Evolutionary conservation across 1,140 invertebrate species (phyloP), one percentile per base, ranked within the genome.

Genomic region (Lordiphosa clarofinis): DNA sequence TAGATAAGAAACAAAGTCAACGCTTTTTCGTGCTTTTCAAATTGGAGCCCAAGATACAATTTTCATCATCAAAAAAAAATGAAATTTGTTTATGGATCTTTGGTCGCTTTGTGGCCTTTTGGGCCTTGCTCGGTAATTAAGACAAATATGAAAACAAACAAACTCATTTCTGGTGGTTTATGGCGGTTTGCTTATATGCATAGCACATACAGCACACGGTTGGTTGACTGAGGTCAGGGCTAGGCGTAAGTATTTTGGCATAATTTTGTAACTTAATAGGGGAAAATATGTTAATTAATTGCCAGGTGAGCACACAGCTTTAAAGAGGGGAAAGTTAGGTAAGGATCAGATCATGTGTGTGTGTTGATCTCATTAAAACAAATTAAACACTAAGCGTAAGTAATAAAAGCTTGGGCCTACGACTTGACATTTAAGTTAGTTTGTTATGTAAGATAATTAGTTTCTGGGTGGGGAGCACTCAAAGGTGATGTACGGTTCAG

Each of bases 221-320:
- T 46, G 43, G 43, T 37, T 49, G 47, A 19, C 33, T 49, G 6
- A 49, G 43, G 43, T 46, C 43, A 46, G 43, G 43, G 43, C 31
- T 46, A 46, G 24, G 13, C 5, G 8, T 13, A 31, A 31, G 28
- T 31, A 31, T 31, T 31, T 31, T 31, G 28, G 28, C 28, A 31
- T 31, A 31, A 31, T 31, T 31, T 31, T 31, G 28, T 31, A 31
- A 31, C 0, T 31, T 31, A 31, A 31, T 5, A 7, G 2, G 6
- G 7, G 28, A 31, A 8, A 8, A 31, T 31, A 31, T 31, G 28
- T 31, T 31, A 31, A 31, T 7, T 31, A 8, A 31, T 31, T 31
- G 28, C 28, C 28, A 31, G 28, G 28, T 31, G 21, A 24, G 21
- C 21, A 24, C 4, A 24, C 21, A 24, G 2, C 21, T 5, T 24